Evolutionary conservation across 2,113 vertebrate species (phyloP).

Genomic region (Leucopsar rothschildi): DNA sequence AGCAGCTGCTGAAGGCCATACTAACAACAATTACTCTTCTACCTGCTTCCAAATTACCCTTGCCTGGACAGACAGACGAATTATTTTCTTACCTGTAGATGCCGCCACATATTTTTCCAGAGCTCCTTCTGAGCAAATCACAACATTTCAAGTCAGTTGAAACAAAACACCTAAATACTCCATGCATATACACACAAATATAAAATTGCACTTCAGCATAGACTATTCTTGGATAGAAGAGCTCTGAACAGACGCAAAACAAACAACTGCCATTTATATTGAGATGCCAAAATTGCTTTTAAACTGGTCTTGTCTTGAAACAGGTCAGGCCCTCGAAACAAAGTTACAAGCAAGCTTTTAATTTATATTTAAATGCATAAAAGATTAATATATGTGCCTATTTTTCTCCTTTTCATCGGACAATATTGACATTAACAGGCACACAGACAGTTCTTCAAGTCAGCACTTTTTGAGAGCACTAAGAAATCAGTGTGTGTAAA

Average conservation of each 20-base stretch:
- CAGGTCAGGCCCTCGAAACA: neutral
- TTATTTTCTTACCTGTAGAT: neutral
- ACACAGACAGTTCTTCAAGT: neutral
- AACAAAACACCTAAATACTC: neutral
- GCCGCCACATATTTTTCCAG: neutral
- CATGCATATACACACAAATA: neutral
- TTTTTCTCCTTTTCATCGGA: neutral
- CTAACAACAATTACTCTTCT: constrained; percentile 31
- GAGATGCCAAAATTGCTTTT: neutral
- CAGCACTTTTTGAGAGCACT: neutral
- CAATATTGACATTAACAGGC: neutral
- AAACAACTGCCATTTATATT: neutral
- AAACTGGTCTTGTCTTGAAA: neutral
- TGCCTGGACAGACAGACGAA: neutral
- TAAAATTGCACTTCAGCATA: neutral
- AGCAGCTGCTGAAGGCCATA: constrained; percentile 40
- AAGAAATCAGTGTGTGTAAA: neutral
- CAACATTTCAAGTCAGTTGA: neutral
- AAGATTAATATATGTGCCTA: neutral
- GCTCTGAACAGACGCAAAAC: neutral
- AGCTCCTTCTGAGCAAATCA: neutral
- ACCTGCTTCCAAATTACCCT: neutral
- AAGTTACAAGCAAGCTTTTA: neutral
- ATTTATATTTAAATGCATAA: neutral
- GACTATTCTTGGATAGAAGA: neutral